Base-by-base conservation (phyloP, 2,888 invertebrate species). In the Creontiades dilutus region DNA sequence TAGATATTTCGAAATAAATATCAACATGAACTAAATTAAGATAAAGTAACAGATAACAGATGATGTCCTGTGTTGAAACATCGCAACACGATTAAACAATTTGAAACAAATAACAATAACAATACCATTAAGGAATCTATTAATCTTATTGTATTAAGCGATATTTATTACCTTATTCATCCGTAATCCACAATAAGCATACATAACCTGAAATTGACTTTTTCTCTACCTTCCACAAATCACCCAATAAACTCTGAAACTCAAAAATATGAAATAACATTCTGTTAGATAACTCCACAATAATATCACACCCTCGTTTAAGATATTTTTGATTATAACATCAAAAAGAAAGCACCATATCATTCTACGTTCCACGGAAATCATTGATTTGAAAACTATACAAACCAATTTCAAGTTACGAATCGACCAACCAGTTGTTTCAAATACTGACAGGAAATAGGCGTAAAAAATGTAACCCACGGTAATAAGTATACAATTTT, bases 401-500 rank as follows among this genome's bases (percentile, higher is more conserved):
- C 23, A 12, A 7, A 68, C 23, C 68, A 68, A 27, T 68, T 12
- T 12, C 19, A 68, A 68, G 23, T 9, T 68, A 68, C 23, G n/a
- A 16, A 68, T 68, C 52, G 16, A 52, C 11, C 16, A 52, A 5
- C 23, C 27, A 23, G 23, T 68, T 23, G 23, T 68, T 68, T 13
- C 3, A 68, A 68, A 68, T 23, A 23, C 23, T 68, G 68, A 68
- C 68, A 68, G 23, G 68, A 68, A 23, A 68, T 23, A 23, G 68
- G 27, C 57, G 5, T 57, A 16, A n/a, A 57, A 16, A 68, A 19
- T 19, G 5, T 68, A 68, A 68, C 68, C 68, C 68, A 23, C 23
- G 68, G 68, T 68, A 27, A 68, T 5, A 23, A 68, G 68, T 68
- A 68, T 68, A 68, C 68, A 68, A 68, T 68, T 68, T 68, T 61